Evolutionary conservation across 2,888 invertebrate species (phyloP).

Genomic region (Sinodicranocentrus sp.): DNA sequence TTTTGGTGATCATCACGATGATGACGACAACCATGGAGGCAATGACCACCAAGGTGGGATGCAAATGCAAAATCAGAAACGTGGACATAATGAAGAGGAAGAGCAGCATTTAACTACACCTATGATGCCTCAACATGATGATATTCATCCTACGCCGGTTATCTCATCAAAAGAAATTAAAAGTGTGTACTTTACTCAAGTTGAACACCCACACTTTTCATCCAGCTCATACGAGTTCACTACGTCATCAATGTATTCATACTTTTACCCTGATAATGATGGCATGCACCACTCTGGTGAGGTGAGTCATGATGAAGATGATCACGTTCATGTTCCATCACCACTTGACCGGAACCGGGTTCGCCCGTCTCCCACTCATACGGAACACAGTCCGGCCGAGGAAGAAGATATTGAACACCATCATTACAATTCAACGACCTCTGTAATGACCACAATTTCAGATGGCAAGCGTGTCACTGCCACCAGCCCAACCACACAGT

Average conservation of each 20-base stretch:
- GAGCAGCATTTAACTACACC: conserved; percentile 4
- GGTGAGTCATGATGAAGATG: conserved; percentile 44
- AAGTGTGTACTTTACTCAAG: conserved; percentile 71
- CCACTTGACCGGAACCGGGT: neutral
- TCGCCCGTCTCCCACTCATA: neutral
- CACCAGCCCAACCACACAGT: conserved; percentile 59
- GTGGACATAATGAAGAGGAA: neutral
- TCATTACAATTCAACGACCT: conserved; percentile 36
- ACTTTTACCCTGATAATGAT: conserved; percentile 55
- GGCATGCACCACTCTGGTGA: conserved; percentile 44
- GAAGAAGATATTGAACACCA: no score
- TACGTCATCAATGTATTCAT: conserved; percentile 72
- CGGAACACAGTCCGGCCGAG: conserved; percentile 14
- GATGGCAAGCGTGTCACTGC: conserved; percentile 18
- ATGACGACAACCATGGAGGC: conserved; percentile 32
- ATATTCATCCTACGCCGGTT: conserved; percentile 40
- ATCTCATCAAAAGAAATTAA: conserved; percentile 65
- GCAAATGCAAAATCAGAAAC: conserved; percentile 20
- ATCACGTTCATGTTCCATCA: conserved; percentile 28
- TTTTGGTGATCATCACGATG: conserved; percentile 10
- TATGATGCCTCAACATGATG: neutral
- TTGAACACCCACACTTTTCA: conserved; percentile 70
- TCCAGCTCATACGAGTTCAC: conserved; percentile 73
- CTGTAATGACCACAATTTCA: conserved; percentile 19
- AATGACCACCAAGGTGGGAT: conserved; percentile 23